Evolutionary conservation across 1,140 invertebrate species (phyloP).

Genomic region (Cyclina sinensis): DNA sequence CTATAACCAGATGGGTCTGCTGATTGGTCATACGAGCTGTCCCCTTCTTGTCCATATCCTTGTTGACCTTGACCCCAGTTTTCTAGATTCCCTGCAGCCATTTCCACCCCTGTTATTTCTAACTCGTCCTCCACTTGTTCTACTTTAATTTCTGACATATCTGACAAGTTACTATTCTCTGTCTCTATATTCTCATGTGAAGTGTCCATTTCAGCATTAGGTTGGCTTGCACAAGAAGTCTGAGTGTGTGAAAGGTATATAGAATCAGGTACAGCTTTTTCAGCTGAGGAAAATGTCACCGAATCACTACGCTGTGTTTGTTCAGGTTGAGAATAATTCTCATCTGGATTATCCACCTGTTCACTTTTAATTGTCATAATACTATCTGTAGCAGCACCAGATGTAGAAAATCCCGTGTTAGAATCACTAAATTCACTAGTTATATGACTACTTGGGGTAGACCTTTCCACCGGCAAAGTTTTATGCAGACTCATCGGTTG

Average conservation of each 20-base stretch:
- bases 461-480: neutral
- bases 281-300: neutral
- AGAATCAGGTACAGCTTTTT: neutral
- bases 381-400: neutral
- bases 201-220: neutral
- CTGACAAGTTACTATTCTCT: neutral
- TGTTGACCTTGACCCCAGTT: conserved; percentile 21
- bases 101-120: conserved; percentile 34
- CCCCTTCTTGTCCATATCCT: neutral
- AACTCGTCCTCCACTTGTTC: conserved; percentile 33
- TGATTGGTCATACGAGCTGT: neutral
- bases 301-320: neutral
- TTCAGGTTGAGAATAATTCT: neutral
- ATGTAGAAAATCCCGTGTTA: neutral
- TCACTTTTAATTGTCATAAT: neutral
- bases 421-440: neutral
- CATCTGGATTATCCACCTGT: neutral
- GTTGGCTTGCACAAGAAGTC: neutral
- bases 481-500: neutral
- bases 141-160: neutral
- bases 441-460: neutral
- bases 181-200: neutral
- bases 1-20: conserved; percentile 13
- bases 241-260: neutral
- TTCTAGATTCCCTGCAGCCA: neutral